Evolutionary conservation across 2,888 invertebrate genomes (phyloP).

Genomic region (Pilophorus perplexus): DNA sequence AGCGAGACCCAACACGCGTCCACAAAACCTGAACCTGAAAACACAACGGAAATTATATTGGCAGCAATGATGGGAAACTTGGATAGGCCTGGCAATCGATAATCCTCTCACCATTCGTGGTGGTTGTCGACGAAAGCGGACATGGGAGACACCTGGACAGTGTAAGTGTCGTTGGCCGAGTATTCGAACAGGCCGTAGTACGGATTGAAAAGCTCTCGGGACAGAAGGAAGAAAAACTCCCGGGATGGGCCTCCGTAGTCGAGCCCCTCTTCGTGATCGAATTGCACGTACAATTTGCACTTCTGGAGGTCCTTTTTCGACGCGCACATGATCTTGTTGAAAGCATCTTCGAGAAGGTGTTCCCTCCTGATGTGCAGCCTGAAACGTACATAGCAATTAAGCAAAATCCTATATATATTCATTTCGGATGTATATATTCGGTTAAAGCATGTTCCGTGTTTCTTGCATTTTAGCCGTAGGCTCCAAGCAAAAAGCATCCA

Average conservation of each 20-base stretch:
- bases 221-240: constrained; percentile 97
- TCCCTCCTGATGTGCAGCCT: constrained; percentile 91
- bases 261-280: constrained; percentile 89
- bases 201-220: constrained; percentile 94
- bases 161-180: constrained; percentile 96
- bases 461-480: too few relatives aligned
- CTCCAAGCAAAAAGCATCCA: background rate
- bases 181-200: constrained; percentile 98
- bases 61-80: background rate
- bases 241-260: constrained; percentile 97
- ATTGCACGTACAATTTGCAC: constrained; percentile 88
- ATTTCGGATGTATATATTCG: background rate
- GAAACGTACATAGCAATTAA: constrained; percentile 48
- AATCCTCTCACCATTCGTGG: constrained; percentile 79
- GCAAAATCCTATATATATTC: background rate
- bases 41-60: too few relatives aligned
- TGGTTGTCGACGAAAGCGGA: constrained; percentile 96
- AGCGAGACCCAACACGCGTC: constrained; percentile 88
- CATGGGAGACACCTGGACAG: constrained; percentile 92
- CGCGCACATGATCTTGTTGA: constrained; percentile 93
- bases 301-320: constrained; percentile 93
- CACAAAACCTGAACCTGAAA: constrained; percentile 87
- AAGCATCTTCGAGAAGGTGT: constrained; percentile 92
- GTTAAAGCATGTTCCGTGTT: too few relatives aligned
- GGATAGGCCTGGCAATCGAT: too few relatives aligned